Conservation (phyloP, 2,888 invertebrate species). For the Dryobota labecula region DNA sequence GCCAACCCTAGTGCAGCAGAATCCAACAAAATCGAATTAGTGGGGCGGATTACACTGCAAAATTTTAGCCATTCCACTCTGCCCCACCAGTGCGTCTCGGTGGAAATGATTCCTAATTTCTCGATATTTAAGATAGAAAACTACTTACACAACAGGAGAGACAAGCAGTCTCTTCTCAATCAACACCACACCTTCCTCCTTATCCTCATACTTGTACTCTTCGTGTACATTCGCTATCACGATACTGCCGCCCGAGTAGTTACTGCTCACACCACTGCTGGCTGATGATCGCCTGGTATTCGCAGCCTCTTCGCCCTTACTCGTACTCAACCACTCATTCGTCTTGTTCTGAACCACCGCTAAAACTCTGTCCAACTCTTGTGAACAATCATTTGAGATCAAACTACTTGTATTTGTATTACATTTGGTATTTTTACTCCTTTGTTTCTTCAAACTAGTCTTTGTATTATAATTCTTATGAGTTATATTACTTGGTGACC, state of each 20-base stretch:
- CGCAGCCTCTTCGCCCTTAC: constrained; percentile 70
- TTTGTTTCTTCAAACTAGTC: constrained; percentile 76
- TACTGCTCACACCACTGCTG: constrained; percentile 86
- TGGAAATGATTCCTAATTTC: too few relatives aligned
- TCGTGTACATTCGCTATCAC: constrained; percentile 92
- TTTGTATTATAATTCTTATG: constrained; percentile 85
- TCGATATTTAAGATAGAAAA: too few relatives aligned
- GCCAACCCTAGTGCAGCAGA: too few relatives aligned
- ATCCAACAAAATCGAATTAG: too few relatives aligned
- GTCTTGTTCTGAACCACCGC: constrained; percentile 83
- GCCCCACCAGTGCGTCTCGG: too few relatives aligned
- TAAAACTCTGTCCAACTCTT: constrained; percentile 80
- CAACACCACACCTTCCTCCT: constrained; percentile 92
- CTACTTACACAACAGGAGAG: constrained; percentile 88
- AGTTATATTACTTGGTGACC: constrained; percentile 82
- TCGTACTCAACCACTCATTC: constrained; percentile 82
- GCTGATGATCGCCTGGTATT: constrained; percentile 87
- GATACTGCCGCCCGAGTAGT: constrained; percentile 82
- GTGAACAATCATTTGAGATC: constrained; percentile 72
- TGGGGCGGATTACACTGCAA: too few relatives aligned
- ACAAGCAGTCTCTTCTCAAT: constrained; percentile 92
- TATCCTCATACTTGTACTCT: constrained; percentile 94
- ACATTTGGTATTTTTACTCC: constrained; percentile 40
- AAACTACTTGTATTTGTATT: constrained; percentile 56
- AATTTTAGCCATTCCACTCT: too few relatives aligned